Evolutionary conservation across 2,888 invertebrate genomes (phyloP).

Genomic region (Lycaena phlaeas): DNA sequence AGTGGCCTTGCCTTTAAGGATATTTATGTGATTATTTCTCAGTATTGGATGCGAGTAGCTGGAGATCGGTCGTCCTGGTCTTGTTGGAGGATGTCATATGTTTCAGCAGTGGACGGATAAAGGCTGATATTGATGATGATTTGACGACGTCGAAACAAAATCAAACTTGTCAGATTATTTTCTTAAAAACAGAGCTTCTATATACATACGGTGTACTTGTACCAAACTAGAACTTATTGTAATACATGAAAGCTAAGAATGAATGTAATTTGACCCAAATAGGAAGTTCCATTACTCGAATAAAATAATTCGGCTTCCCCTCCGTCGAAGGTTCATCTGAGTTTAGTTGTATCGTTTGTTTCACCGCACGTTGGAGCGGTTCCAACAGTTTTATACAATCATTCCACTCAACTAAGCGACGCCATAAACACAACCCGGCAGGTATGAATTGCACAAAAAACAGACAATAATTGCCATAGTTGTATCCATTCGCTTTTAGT

Average conservation of each 20-base stretch:
- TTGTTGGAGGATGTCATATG: too few relatives aligned
- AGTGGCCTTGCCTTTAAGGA: too few relatives aligned
- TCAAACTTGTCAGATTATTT: too few relatives aligned
- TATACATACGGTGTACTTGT: too few relatives aligned
- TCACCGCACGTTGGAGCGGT: conserved; percentile 52
- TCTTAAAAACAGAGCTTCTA: too few relatives aligned
- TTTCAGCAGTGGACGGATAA: too few relatives aligned
- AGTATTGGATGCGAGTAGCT: too few relatives aligned
- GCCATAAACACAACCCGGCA: conserved; percentile 68
- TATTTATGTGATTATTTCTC: too few relatives aligned
- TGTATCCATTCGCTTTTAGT: conserved; percentile 39
- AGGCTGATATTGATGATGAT: too few relatives aligned
- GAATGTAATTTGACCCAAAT: conserved; percentile 6
- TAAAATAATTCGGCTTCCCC: conserved; percentile 24
- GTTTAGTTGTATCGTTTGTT: conserved; percentile 67
- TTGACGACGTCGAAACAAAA: too few relatives aligned
- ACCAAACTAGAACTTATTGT: conserved; percentile 6
- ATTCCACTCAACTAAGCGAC: conserved; percentile 72
- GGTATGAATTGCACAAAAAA: conserved; percentile 69
- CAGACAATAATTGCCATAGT: conserved; percentile 60
- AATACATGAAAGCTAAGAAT: conserved; percentile 8
- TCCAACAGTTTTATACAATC: conserved; percentile 72
- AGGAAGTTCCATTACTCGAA: conserved; percentile 12
- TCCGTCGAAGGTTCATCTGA: conserved; percentile 47
- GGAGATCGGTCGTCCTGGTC: too few relatives aligned